phyloP scores from a whole-genome alignment of 1,140 invertebrate species.

The Dendrolimus punctatus region DNA sequence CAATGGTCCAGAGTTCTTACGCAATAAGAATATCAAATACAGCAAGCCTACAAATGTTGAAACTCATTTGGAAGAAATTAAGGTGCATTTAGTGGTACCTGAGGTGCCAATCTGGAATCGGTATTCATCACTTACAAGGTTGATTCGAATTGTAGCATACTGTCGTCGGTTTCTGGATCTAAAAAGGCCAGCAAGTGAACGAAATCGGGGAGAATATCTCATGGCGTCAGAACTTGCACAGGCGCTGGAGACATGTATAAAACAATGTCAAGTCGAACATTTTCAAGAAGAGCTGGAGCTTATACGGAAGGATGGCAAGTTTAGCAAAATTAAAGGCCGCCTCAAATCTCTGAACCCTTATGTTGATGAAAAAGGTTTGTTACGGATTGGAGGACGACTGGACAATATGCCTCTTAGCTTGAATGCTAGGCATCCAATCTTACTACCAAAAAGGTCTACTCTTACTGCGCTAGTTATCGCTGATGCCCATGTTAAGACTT shows the following conservation, averaged over 20 bases:
- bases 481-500: conserved; percentile 6
- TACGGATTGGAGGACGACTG: conserved; percentile 6
- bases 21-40: not conserved
- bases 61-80: not conserved
- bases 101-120: no score
- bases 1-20: not conserved
- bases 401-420: not conserved
- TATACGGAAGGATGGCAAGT: no score
- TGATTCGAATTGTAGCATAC: no score
- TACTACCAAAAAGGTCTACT: conserved; percentile 1
- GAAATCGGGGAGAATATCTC: no score
- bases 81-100: not conserved
- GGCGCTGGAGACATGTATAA: no score
- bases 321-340: not conserved
- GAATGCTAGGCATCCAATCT: conserved; percentile 1
- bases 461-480: conserved; percentile 1
- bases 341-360: not conserved
- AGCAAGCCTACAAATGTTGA: not conserved
- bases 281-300: no score
- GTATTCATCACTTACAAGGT: no score
- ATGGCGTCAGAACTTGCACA: no score
- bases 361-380: conserved; percentile 3
- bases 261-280: no score
- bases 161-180: no score
- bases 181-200: no score